Evolutionary conservation across 2,888 invertebrate species (phyloP).

Genomic region (Pelosia muscerda): DNA sequence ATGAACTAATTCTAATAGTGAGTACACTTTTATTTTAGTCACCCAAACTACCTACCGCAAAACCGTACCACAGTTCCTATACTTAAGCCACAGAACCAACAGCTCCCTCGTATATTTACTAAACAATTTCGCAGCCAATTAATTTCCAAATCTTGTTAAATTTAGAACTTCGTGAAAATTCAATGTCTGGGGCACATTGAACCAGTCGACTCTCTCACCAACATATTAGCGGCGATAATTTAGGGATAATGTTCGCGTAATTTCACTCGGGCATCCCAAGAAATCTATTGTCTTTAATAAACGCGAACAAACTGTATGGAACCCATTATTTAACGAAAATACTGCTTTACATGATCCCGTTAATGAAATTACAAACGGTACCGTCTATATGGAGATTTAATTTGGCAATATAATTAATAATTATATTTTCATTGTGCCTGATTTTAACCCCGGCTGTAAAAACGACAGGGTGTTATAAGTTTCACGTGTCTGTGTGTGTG

Average conservation of each 20-base stretch:
- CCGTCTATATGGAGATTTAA: constrained; percentile 60
- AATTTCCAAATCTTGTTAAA: constrained; percentile 48
- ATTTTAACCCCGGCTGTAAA: no score
- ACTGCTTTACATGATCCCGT: constrained; percentile 76
- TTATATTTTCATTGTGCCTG: constrained; percentile 49
- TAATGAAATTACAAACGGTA: constrained; percentile 77
- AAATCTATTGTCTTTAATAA: constrained; percentile 86
- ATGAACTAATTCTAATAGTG: no score
- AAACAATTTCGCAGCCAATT: constrained; percentile 37
- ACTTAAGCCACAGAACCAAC: neutral
- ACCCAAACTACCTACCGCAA: no score
- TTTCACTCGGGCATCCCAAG: constrained; percentile 74
- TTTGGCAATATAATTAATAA: constrained; percentile 66
- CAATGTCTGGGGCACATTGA: constrained; percentile 58
- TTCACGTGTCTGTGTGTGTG: no score
- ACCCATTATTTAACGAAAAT: constrained; percentile 84
- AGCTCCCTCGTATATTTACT: neutral
- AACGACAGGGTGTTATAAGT: no score
- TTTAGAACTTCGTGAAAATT: constrained; percentile 59
- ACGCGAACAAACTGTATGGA: constrained; percentile 77
- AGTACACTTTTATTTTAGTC: no score
- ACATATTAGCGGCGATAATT: constrained; percentile 85
- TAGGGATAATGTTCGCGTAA: constrained; percentile 81
- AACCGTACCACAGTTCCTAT: no score
- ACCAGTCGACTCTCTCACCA: constrained; percentile 65